Conservation (phyloP, 2,888 invertebrate genomes). For the Molanna angustata region DNA sequence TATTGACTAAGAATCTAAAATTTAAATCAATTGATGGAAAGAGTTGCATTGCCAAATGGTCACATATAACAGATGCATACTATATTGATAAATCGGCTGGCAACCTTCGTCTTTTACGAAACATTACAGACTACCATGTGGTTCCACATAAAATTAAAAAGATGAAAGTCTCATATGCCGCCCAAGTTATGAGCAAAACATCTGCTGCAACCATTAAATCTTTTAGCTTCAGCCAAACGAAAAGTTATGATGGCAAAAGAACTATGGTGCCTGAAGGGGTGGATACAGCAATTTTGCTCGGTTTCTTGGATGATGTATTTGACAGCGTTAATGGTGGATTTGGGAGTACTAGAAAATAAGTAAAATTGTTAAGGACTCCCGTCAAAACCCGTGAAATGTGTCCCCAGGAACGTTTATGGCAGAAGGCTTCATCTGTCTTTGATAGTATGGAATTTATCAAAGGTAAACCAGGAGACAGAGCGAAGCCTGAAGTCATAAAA, state of each 20-base stretch:
- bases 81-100: not conserved
- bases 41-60: not conserved
- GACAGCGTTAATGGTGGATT: not conserved
- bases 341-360: not conserved
- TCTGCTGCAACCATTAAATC: not conserved
- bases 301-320: not conserved
- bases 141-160: not conserved
- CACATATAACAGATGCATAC: not conserved
- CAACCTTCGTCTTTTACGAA: not conserved
- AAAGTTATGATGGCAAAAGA: not conserved
- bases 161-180: not conserved
- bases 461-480: not conserved
- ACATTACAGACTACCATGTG: not conserved
- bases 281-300: not conserved
- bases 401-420: not conserved
- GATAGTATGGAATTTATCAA: conserved; percentile 1
- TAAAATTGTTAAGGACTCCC: not conserved
- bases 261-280: not conserved
- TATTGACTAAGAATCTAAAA: not conserved
- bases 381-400: not conserved
- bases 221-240: not conserved
- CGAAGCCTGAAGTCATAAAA: not conserved
- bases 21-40: not conserved
- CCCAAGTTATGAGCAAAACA: not conserved
- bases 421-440: not conserved